These are phyloP conservation scores for Sphaerophoria taeniata DNA, from an alignment of 2,888 invertebrate genomes.

Conservation along the genomic window DNA sequence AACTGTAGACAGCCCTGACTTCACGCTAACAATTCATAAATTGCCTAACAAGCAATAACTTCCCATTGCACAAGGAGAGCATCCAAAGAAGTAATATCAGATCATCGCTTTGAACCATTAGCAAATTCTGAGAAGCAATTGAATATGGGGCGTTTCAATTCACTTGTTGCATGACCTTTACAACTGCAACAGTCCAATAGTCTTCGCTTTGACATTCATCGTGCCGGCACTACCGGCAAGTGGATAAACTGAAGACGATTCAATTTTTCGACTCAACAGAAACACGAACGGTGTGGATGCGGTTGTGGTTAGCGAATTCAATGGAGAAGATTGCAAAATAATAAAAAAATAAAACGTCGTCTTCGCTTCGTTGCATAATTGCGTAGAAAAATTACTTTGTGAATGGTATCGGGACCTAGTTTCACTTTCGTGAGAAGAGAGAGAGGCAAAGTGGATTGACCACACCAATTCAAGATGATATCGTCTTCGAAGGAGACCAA, in stretches of 20 bases:
- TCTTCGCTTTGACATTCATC: constrained; percentile 63
- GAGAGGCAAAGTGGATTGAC: constrained; percentile 46
- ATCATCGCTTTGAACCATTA: constrained; percentile 42
- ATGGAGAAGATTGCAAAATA: constrained; percentile 53
- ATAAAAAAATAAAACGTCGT: constrained; percentile 11
- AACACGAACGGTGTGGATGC: not conserved
- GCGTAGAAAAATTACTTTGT: constrained; percentile 54
- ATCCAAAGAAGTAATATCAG: constrained; percentile 35
- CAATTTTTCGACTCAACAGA: constrained; percentile 49
- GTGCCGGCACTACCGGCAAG: not conserved
- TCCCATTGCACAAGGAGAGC: constrained; percentile 38
- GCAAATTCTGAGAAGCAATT: constrained; percentile 56
- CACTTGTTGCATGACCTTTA: constrained; percentile 69
- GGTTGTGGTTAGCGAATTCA: not conserved
- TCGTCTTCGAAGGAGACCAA: no score
- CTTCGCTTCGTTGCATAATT: constrained; percentile 64
- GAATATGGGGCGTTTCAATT: constrained; percentile 72
- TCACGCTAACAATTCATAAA: constrained; percentile 32
- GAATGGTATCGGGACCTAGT: constrained; percentile 66
- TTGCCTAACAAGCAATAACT: constrained; percentile 61
- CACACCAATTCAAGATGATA: constrained; percentile 29
- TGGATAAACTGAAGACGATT: not conserved
- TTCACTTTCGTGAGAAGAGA: constrained; percentile 48
- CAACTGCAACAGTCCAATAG: constrained; percentile 56
- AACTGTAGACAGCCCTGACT: not conserved